phyloP scores from a whole-genome alignment of 2,113 vertebrate genomes.

The Thomomys bottae region DNA sequence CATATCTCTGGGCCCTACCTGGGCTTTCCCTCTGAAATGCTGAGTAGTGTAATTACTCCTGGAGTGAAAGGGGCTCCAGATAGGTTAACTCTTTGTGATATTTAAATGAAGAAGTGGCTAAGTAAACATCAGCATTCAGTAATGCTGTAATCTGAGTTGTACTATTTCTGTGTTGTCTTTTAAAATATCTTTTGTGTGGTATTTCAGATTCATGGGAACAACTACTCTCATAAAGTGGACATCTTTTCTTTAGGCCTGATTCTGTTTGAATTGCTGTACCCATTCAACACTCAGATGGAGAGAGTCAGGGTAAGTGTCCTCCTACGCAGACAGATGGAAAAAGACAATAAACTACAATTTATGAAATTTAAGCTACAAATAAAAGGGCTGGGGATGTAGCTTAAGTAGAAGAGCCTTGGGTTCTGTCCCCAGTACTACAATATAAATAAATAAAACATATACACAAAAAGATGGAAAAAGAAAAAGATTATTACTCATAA shows the following conservation, averaged over 20 bases:
- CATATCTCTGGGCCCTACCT: slow-evolving; percentile 65
- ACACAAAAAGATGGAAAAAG: too few species aligned
- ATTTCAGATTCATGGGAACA: slow-evolving; percentile 94
- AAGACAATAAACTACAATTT: background rate
- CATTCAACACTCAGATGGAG: slow-evolving; percentile 98
- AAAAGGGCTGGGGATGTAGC: too few species aligned
- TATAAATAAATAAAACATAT: too few species aligned
- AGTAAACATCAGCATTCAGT: background rate
- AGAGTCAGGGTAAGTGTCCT: slow-evolving; percentile 91
- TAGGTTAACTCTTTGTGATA: slow-evolving; percentile 65
- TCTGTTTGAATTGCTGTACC: slow-evolving; percentile 96
- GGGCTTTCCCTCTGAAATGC: slow-evolving; percentile 75
- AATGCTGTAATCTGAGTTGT: background rate
- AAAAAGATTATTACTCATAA: background rate
- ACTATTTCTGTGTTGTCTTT: background rate
- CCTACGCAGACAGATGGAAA: background rate
- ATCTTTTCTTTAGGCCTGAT: slow-evolving; percentile 99
- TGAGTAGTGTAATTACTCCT: slow-evolving; percentile 68
- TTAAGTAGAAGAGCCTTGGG: too few species aligned
- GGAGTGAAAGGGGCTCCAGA: background rate
- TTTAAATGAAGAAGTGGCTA: background rate
- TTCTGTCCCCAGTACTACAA: too few species aligned
- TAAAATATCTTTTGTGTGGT: slow-evolving; percentile 48
- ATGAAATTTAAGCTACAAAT: background rate
- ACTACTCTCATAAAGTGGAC: slow-evolving; percentile 98